Conservation (phyloP, 2,113 vertebrate genomes). For the chimpanzee (Pan troglodytes) region NHGRI_mPanTro3-v2.1_pri NC_072408.2:89693501-89694000, state of each 20-base stretch:
- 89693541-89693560: neutral
- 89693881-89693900: conserved; percentile 7
- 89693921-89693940: conserved; percentile 5
- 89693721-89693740: conserved; percentile 28
- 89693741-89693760: neutral
- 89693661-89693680: neutral
- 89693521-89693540: neutral
- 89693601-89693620: neutral
- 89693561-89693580: neutral
- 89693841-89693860: neutral
- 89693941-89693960: neutral
- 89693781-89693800: neutral
- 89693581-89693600: neutral
- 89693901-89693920: neutral
- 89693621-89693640: neutral
- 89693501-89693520: neutral
- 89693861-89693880: neutral
- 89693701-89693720: neutral
- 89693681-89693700: neutral
- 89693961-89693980: conserved; percentile 1
- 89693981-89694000: neutral
- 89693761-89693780: neutral
- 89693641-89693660: neutral
- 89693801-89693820: neutral
- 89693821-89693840: neutral